Base-by-base conservation (phyloP, 1,140 invertebrate genomes). In the Drosophila ogumai region DNA sequence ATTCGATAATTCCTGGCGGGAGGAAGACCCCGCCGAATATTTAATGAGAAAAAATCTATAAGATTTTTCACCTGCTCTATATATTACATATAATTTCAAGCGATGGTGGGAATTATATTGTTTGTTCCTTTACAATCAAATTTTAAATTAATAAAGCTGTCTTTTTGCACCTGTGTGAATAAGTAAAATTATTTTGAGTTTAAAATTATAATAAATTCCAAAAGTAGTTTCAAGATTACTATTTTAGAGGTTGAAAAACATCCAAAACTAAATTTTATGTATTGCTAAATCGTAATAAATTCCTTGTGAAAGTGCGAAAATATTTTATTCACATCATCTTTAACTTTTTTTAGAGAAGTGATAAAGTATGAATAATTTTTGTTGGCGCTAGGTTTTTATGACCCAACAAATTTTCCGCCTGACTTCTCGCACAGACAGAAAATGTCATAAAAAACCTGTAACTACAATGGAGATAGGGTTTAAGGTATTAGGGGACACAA, bases 381-480 rank as follows among this genome's bases (percentile, higher is more conserved):
- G 34, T 72, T 57, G 55, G 17, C 52, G 36, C 38, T 50, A 52
- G 19, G 22, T 40, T 72, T 68, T 72, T 72, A 72, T 68, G 44
- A 22, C 13, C 44, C 17, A 50, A 57, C 63, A 57, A 57, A 72
- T 72, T 72, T 68, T 67, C 65, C 69, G 65, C 22, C 44, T 72
- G n/a, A 38, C 32, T 28, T n/a, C 59, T 41, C 9, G 15, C 41
- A 46, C 32, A 40, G 47, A 66, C 17, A 6, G 31, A 49, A 81
- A 76, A 63, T 59, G 75, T 19, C 69, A 61, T 81, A 78, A 82
- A 41, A 75, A 75, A 28, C 6, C 36, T 41, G 38, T 15, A 7
- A 25, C 15, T 22, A 34, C 31, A 0, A 28, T 6, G 5, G 25
- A 6, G 25, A 28, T 28, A 28, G 6, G 25, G 25, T 13, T 17